Percentiles rank a stretch among this genome's conserved stretches.
phyloP scores from a whole-genome alignment of 2,113 vertebrate species.

The Pholis gunnellus region DNA sequence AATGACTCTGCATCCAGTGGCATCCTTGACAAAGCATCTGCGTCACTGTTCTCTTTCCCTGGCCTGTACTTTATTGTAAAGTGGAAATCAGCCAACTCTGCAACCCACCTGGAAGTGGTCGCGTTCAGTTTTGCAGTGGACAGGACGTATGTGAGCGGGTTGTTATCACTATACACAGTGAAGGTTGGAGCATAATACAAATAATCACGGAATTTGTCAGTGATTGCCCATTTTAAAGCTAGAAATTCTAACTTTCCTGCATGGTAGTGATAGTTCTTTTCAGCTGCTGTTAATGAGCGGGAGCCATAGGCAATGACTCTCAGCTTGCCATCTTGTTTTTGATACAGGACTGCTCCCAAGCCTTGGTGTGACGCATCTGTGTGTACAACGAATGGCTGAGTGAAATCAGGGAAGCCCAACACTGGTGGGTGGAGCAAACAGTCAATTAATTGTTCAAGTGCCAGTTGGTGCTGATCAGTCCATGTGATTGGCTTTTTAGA shows the following conservation, averaged over 20 bases:
- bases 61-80: conserved; percentile 11
- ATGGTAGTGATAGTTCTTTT: conserved; percentile 4
- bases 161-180: neutral
- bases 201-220: neutral
- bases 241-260: conserved; percentile 20
- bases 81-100: conserved; percentile 11
- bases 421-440: conserved; percentile 5
- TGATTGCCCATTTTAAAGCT: conserved; percentile 19
- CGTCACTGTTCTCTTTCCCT: neutral
- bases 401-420: conserved; percentile 3
- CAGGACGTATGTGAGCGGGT: neutral
- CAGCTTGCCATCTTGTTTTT: neutral
- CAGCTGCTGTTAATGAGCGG: neutral
- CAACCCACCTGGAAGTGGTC: conserved; percentile 6
- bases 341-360: neutral
- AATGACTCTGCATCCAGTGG: neutral
- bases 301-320: neutral
- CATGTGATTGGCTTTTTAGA: neutral
- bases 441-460: conserved; percentile 3
- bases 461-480: neutral
- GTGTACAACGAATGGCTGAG: neutral
- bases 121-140: neutral
- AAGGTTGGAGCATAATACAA: conserved; percentile 10
- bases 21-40: neutral
- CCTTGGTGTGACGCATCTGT: conserved; percentile 17